Percentiles rank a stretch among this genome's conserved stretches.
Conservation (phyloP, 2,113 vertebrate genomes). For the Melanerpes formicivorus region DNA sequence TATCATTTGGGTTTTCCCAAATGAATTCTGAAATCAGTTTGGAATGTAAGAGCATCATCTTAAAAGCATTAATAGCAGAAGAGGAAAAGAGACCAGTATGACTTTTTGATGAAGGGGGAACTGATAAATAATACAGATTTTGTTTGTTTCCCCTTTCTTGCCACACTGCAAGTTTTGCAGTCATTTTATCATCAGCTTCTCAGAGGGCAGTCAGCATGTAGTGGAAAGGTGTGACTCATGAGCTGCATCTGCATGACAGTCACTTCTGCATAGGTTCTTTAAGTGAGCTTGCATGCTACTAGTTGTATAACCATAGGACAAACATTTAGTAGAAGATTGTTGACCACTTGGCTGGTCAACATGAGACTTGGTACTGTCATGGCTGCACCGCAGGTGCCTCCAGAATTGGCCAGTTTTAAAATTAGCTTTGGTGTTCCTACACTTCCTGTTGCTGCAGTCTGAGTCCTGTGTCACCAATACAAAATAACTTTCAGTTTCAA, state of each 20-base stretch:
- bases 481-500: not conserved
- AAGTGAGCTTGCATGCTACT: not conserved
- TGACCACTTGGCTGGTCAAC: not conserved
- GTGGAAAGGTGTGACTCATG: not conserved
- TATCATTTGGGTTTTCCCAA: not conserved
- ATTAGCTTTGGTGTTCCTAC: not conserved
- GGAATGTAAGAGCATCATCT: not conserved
- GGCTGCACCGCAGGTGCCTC: rapidly evolving
- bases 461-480: not conserved
- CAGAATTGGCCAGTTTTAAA: not conserved
- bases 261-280: not conserved
- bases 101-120: not conserved
- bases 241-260: not conserved
- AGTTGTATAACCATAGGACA: not conserved
- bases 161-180: not conserved
- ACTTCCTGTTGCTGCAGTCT: not conserved
- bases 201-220: not conserved
- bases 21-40: not conserved
- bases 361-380: not conserved
- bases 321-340: not conserved
- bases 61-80: not conserved
- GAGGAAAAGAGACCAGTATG: not conserved
- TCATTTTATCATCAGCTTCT: not conserved
- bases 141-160: not conserved
- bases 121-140: not conserved